Base-by-base conservation (phyloP, 2,113 vertebrate genomes). In the Heterocephalus glaber region DNA sequence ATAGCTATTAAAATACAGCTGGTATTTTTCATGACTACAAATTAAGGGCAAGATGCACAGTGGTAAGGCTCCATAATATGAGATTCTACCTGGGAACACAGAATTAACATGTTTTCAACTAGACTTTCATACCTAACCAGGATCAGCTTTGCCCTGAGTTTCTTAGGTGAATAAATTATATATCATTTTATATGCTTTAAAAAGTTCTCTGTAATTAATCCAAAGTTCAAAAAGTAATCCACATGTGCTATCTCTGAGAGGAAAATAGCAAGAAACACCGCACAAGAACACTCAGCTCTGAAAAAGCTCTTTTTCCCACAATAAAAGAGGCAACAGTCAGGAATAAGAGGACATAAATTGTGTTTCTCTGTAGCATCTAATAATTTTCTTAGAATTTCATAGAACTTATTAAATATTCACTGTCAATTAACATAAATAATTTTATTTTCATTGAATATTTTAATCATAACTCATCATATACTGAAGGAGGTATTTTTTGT, bases 161-260 rank as follows among this genome's bases (percentile, higher is more conserved):
- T 93, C 66, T 93, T 81, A 89, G 70, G 47, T 95, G 76, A 94
- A 86, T 72, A 94, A 97, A 96, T 96, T 93, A 96, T 28, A 66
- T 95, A 80, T 80, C 58, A 96, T 87, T 94, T 89, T 38, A 85
- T 93, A 87, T 84, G 60, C 44, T 85, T 89, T 79, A 81, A 77
- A 33, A 17, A 66, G 77, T 66, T 89, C 91, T 96, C 76, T 96
- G 30, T 96, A 96, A 97, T 95, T 94, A 97, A 79, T 7, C 38
- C 33, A 17, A 7, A 94, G 88, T 77, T 94, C 90, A 95, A 81
- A 95, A 88, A 87, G 58, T 76, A 58, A 92, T 41, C 26, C 60
- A 30, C 3, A 11, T 68, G n/a, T 65, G 38, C 58, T 83, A 24
- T 58, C 66, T 94, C 49, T 20, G 12, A 84, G 61, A 60, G 47